A percentile compares a stretch with the other conserved stretches of the same genome.
Evolutionary conservation across 2,888 invertebrate species (phyloP).

Genomic region (Apantesis nais): DNA sequence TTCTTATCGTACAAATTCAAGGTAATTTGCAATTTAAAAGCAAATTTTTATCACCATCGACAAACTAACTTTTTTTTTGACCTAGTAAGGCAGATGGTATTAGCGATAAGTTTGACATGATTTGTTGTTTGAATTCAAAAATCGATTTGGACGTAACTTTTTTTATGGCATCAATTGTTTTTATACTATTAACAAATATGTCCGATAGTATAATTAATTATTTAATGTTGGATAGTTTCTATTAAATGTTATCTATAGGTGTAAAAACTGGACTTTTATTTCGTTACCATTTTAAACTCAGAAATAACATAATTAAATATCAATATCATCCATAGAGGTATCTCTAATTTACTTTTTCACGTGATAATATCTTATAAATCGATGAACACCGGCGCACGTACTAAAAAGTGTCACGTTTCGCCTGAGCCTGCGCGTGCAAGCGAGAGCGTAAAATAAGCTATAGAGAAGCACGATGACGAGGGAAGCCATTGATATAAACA

Average conservation of each 20-base stretch:
- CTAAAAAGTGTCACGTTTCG: too few species aligned
- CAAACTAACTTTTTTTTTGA: constrained; percentile 16
- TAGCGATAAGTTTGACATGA: constrained; percentile 43
- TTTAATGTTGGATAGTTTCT: not conserved
- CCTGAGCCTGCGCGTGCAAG: too few species aligned
- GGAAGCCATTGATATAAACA: too few species aligned
- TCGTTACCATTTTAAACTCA: not conserved
- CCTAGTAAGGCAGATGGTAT: constrained; percentile 37
- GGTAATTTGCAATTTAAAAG: constrained; percentile 22
- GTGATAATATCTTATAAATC: too few species aligned
- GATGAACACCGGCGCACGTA: too few species aligned
- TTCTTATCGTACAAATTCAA: constrained; percentile 20
- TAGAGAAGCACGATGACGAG: too few species aligned
- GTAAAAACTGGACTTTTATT: not conserved
- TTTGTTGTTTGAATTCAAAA: constrained; percentile 39
- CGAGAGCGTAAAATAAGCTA: too few species aligned
- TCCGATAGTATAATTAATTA: constrained; percentile 1
- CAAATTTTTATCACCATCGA: constrained; percentile 20
- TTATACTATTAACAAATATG: not conserved
- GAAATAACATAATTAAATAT: not conserved
- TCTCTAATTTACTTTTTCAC: not conserved
- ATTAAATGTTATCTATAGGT: not conserved
- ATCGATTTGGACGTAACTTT: constrained; percentile 36
- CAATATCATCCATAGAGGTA: too few species aligned
- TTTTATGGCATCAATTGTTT: constrained; percentile 6